Evolutionary conservation across 2,797 vertebrate genomes (phyloP).

Genomic region (Leptatherina wallacei): DNA sequence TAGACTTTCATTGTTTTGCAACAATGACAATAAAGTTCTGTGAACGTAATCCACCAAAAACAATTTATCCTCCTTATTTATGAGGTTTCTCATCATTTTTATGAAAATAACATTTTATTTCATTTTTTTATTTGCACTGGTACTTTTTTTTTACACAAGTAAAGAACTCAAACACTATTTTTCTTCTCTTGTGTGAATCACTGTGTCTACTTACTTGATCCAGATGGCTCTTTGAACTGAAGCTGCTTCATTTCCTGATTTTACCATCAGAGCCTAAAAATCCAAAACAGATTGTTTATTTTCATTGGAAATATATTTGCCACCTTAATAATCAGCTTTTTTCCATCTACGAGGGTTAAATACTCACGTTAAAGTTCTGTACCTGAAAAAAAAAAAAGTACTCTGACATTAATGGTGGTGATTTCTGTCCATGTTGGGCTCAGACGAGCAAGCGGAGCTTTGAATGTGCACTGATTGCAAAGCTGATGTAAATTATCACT

Average conservation of each 20-base stretch:
- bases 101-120: too few species aligned
- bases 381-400: neutral
- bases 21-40: too few species aligned
- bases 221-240: constrained; percentile 34
- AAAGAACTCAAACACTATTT: neutral
- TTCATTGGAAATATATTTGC: neutral
- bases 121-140: neutral
- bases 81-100: too few species aligned
- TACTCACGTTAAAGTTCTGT: neutral
- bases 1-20: too few species aligned
- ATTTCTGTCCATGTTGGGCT: neutral
- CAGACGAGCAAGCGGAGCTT: constrained; percentile 1
- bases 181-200: neutral
- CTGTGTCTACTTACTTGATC: constrained; percentile 57
- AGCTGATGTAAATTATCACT: constrained; percentile 1
- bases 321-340: neutral
- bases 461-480: constrained; percentile 3
- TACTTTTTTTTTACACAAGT: neutral
- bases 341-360: neutral
- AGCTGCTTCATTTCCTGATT: constrained; percentile 19
- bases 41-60: too few species aligned
- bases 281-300: constrained; percentile 10
- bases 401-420: constrained; percentile 7
- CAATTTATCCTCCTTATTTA: too few species aligned
- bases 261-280: constrained; percentile 46